Conservation (phyloP, 2,797 vertebrate genomes). For the Poecile montanus region DNA sequence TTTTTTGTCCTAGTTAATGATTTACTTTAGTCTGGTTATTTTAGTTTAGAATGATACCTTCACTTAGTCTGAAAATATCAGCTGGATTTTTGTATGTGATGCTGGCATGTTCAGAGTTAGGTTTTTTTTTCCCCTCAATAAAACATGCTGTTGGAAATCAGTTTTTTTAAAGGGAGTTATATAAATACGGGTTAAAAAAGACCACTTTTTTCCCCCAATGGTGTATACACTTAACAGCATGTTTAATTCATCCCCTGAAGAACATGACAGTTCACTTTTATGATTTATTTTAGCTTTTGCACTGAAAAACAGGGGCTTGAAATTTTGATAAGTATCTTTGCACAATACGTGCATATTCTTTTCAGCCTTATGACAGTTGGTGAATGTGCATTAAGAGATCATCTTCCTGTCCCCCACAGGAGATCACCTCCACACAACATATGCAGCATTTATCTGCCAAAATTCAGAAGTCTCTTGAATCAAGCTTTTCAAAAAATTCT, state of each 20-base stretch:
- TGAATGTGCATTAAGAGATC: slow-evolving; percentile 69
- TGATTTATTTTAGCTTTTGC: background rate
- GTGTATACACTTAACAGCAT: background rate
- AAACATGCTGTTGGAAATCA: background rate
- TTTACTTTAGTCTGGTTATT: background rate
- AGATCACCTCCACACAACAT: slow-evolving; percentile 74
- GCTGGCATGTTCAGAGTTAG: background rate
- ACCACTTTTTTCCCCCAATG: background rate
- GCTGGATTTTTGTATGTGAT: background rate
- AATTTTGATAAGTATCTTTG: slow-evolving; percentile 42
- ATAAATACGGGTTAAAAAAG: background rate
- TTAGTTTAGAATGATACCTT: background rate
- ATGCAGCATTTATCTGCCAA: slow-evolving; percentile 74
- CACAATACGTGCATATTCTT: background rate
- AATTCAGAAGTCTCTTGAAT: slow-evolving; percentile 65
- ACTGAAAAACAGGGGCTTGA: background rate
- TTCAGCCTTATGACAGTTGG: slow-evolving; percentile 45
- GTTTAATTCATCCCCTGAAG: slow-evolving; percentile 15
- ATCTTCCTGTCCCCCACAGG: slow-evolving; percentile 73
- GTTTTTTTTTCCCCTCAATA: fast-evolving
- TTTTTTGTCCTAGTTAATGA: background rate
- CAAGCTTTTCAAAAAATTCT: slow-evolving; percentile 55
- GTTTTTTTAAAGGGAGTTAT: background rate
- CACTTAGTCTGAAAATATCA: background rate
- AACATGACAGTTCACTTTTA: background rate